Evolutionary conservation across 2,113 vertebrate species (phyloP).

Genomic region (Bombycilla garrulus): DNA sequence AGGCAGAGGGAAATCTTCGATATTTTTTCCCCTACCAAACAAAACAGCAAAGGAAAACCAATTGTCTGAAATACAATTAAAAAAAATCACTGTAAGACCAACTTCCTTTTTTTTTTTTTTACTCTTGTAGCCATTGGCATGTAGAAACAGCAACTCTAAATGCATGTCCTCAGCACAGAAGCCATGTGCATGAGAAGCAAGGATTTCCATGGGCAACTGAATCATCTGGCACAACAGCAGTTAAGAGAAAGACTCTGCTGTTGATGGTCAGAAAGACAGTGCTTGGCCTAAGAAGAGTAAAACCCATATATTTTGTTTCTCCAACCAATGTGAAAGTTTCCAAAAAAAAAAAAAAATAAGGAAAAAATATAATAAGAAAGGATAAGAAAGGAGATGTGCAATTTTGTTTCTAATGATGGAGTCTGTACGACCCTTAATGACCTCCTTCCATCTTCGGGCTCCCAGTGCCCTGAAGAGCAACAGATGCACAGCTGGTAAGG

Average conservation of each 20-base stretch:
- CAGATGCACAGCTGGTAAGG: not conserved
- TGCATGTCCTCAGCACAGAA: not conserved
- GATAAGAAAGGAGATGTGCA: not conserved
- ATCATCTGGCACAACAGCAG: not conserved
- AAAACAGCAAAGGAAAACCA: not conserved
- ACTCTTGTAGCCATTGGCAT: not conserved
- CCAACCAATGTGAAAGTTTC: not conserved
- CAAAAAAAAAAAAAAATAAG: not conserved
- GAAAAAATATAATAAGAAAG: not conserved
- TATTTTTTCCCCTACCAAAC: not conserved
- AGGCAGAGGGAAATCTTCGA: not conserved
- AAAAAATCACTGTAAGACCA: not conserved
- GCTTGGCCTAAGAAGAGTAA: not conserved
- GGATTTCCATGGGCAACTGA: not conserved
- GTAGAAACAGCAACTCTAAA: not conserved
- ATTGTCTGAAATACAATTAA: not conserved
- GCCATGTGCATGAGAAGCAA: not conserved
- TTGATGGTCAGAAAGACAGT: not conserved
- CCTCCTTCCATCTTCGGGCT: not conserved
- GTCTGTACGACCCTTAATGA: not conserved
- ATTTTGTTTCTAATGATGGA: constrained; percentile 49
- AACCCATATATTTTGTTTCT: not conserved
- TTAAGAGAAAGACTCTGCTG: not conserved
- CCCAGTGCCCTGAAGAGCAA: not conserved
- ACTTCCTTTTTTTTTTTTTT: not conserved